Conservation (phyloP, 2,113 vertebrate genomes). For the Neodontobutis hainanensis region DNA sequence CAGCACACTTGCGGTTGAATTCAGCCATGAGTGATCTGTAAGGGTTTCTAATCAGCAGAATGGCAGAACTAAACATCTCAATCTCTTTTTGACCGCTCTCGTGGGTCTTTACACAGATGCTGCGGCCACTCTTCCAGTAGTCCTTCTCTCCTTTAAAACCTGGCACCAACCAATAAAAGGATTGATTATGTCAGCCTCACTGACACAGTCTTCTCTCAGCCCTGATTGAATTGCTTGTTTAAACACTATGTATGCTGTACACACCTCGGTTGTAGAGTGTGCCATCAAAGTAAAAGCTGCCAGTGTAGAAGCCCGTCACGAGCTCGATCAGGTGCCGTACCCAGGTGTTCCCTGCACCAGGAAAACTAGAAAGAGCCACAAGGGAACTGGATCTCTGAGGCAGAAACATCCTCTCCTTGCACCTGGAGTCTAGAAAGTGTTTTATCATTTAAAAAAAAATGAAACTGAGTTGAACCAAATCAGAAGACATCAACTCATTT, state of each 20-base stretch:
- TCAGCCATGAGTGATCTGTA: conserved; percentile 93
- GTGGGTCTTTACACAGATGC: conserved; percentile 95
- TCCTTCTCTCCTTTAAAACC: conserved; percentile 99
- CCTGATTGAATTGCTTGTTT: neutral
- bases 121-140: conserved; percentile 95
- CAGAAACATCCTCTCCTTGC: conserved; percentile 90
- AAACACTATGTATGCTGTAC: neutral
- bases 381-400: conserved; percentile 87
- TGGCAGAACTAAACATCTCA: conserved; percentile 92
- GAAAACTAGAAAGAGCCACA: conserved; percentile 92
- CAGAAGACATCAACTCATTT: neutral
- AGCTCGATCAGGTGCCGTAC: conserved; percentile 94
- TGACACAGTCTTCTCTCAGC: conserved; percentile 1
- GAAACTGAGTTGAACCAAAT: neutral
- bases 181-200: conserved; percentile 9
- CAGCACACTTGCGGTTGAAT: conserved; percentile 95
- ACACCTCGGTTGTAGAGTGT: conserved; percentile 94
- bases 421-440: conserved; percentile 86
- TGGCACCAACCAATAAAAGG: conserved; percentile 54
- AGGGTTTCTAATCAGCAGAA: conserved; percentile 93
- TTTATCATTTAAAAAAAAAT: conserved; percentile 8
- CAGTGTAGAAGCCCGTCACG: conserved; percentile 92
- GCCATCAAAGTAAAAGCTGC: conserved; percentile 97
- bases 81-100: conserved; percentile 94
- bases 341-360: conserved; percentile 96